phyloP scores from a whole-genome alignment of 2,888 invertebrate genomes.

The Ernsta delagoae region DNA sequence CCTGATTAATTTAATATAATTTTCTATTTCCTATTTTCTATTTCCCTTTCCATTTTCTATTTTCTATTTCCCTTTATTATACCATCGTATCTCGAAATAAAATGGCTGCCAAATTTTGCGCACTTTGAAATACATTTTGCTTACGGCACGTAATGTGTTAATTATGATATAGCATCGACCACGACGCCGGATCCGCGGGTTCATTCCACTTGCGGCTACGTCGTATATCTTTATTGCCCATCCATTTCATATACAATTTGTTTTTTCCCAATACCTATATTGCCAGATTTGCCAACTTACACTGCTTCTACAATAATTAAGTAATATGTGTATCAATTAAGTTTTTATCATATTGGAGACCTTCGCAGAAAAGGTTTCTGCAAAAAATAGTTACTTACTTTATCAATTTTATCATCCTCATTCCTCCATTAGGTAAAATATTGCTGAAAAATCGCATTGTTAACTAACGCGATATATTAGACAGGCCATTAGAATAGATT shows the following conservation, averaged over 20 bases:
- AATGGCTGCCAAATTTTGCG: background rate
- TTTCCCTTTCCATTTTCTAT: too few species aligned
- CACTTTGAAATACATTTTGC: conserved; percentile 31
- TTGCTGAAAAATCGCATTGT: background rate
- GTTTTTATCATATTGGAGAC: too few species aligned
- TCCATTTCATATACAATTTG: too few species aligned
- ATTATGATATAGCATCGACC: conserved; percentile 45
- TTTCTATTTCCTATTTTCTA: background rate
- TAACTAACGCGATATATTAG: conserved; percentile 23
- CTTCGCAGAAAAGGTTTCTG: too few species aligned
- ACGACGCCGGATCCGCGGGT: background rate
- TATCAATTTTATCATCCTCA: too few species aligned
- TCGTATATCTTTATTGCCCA: conserved; percentile 8
- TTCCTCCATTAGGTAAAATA: background rate
- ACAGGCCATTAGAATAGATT: conserved; percentile 29
- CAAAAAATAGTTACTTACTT: too few species aligned
- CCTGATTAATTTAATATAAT: background rate
- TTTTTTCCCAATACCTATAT: too few species aligned
- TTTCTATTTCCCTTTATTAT: too few species aligned
- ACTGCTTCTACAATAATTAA: too few species aligned
- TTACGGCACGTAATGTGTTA: conserved; percentile 40
- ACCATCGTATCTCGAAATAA: background rate
- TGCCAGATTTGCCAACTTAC: too few species aligned
- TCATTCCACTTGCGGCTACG: conserved; percentile 22
- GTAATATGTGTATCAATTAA: too few species aligned